Base-by-base conservation (phyloP, 2,888 invertebrate genomes). In the Alloplasta piceator region DNA sequence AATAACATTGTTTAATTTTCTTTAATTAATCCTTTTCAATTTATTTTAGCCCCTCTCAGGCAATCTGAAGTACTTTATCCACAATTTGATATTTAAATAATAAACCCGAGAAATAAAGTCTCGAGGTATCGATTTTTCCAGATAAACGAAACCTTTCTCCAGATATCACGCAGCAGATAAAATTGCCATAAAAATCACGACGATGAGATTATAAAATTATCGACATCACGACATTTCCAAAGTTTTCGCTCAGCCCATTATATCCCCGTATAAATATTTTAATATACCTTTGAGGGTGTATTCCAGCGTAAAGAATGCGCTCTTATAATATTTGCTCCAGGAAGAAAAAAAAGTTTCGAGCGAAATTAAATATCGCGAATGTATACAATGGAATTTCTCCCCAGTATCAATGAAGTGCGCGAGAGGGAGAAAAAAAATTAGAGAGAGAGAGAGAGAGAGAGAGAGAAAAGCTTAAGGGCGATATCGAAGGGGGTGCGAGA, bases 281-380 rank as follows among this genome's bases (percentile, higher is more conserved):
- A 67, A 75, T 75, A 52, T 58, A 56, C 41, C 16, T n/a, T n/a
- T n/a, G n/a, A n/a, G n/a, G n/a, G n/a, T n/a, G n/a, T n/a, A n/a
- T n/a, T n/a, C n/a, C n/a, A n/a, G n/a, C 12, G 50, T 0, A 39
- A 14, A 66, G 58, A 64, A 73, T 43, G 64, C 67, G 38, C 67
- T 26, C 6, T 1, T 58, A 61, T 67, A 26, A 52, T 52, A 81
- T 52, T 77, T 74, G 52, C 58, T 36, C 52, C 26, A 39, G 50
- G 56, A 76, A 50, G 55, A 72, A 61, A 75, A 73, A 26, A 26
- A 26, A 26, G 67, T 67, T 70, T 67, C 50, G 74, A 74, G 77
- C 48, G 46, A 84, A 83, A 83, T 84, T 83, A 83, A 80, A 83
- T 84, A 80, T 79, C 80, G 71, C 67, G 63, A 73, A 67, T 71